A percentile compares a stretch with the other conserved stretches of the same genome.
Conservation (phyloP, 1,140 invertebrate species). For the Sycobia sp. region DNA sequence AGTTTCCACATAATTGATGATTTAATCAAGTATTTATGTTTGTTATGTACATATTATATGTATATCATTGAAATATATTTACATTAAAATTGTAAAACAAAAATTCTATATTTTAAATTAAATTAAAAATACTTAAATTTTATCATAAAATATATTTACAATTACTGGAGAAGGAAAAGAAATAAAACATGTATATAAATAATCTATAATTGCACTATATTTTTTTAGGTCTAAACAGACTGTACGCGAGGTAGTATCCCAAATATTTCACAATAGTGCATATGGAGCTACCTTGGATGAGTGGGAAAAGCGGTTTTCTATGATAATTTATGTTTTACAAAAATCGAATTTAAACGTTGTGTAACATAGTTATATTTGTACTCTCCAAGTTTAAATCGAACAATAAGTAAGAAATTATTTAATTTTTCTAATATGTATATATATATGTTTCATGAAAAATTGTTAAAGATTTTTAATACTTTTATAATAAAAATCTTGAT, state of each 20-base stretch:
- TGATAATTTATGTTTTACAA: constrained; percentile 47
- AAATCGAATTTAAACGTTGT: constrained; percentile 34
- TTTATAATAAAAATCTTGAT: constrained; percentile 19
- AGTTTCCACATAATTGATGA: too few relatives aligned
- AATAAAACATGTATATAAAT: too few relatives aligned
- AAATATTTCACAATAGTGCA: constrained; percentile 40
- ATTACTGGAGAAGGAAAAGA: too few relatives aligned
- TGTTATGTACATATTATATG: background rate
- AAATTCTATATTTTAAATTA: too few relatives aligned
- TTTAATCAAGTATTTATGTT: background rate
- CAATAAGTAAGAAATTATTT: constrained; percentile 24
- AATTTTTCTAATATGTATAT: constrained; percentile 18
- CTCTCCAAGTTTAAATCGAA: background rate
- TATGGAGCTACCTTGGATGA: constrained; percentile 44
- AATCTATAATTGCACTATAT: constrained; percentile 10
- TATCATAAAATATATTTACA: too few relatives aligned
- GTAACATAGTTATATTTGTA: constrained; percentile 25
- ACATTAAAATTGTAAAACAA: background rate
- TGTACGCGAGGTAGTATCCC: constrained; percentile 42
- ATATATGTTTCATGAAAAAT: constrained; percentile 16
- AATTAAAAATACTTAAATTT: background rate
- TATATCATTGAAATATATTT: background rate
- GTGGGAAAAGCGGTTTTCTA: constrained; percentile 48
- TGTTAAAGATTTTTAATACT: constrained; percentile 16
- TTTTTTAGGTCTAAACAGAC: constrained; percentile 43